A percentile compares a stretch with the other conserved stretches of the same genome.
These are phyloP conservation scores for Lissocephala sabroskyi DNA, from an alignment of 2,888 invertebrate species.

Conservation along the genomic window DNA sequence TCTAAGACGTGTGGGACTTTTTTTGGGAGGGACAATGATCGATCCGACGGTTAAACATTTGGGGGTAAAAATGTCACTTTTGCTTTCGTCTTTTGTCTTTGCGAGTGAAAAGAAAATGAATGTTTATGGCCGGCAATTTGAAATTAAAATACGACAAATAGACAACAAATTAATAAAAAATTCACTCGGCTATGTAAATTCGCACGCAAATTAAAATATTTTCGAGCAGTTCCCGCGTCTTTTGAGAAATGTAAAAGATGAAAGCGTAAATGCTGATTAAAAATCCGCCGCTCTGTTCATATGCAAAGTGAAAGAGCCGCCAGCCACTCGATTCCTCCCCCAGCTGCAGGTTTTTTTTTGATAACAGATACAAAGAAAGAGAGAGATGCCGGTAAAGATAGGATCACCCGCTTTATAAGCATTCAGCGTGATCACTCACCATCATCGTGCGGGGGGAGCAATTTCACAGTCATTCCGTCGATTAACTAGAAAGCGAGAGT, in stretches of 20 bases:
- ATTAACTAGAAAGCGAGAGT: conserved; percentile 51
- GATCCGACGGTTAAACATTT: no score
- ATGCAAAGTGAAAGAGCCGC: conserved; percentile 56
- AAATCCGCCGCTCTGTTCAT: conserved; percentile 51
- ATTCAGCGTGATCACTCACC: not conserved
- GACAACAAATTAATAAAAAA: conserved; percentile 32
- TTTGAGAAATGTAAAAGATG: conserved; percentile 64
- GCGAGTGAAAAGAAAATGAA: conserved; percentile 21
- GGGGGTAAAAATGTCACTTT: conserved; percentile 4
- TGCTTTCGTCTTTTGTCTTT: conserved; percentile 2
- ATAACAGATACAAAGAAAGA: conserved; percentile 35
- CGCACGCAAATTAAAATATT: conserved; percentile 52
- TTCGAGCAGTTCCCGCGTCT: conserved; percentile 11
- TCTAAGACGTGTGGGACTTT: no score
- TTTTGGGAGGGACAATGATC: no score
- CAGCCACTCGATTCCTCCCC: conserved; percentile 28
- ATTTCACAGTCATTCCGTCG: conserved; percentile 57
- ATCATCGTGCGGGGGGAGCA: conserved; percentile 23
- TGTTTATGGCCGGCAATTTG: conserved; percentile 30
- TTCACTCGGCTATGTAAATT: conserved; percentile 46
- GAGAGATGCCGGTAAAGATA: conserved; percentile 18
- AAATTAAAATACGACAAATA: conserved; percentile 57
- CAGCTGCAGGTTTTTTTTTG: conserved; percentile 20
- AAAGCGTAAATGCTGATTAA: conserved; percentile 65
- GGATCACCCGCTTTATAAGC: not conserved